Conservation (phyloP, 2,797 vertebrate species). For the Siniperca scherzeri region DNA sequence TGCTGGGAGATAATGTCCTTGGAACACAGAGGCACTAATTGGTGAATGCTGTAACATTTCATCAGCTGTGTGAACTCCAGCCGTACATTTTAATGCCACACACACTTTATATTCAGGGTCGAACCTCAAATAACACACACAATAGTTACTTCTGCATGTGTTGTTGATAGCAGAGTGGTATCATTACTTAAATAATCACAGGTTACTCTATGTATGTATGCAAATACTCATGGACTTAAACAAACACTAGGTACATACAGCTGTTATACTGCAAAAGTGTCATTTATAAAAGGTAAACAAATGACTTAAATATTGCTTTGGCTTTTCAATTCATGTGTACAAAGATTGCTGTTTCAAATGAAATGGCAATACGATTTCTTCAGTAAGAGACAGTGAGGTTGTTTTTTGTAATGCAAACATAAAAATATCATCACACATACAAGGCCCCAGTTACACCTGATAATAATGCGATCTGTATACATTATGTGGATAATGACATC, state of each 20-base stretch:
- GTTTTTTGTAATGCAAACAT: background rate
- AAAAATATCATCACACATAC: background rate
- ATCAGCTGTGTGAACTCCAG: slow-evolving; percentile 8
- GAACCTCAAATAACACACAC: background rate
- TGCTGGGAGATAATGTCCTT: slow-evolving; percentile 27
- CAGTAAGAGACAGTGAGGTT: background rate
- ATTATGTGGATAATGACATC: too few relatives aligned
- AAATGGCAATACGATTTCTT: background rate
- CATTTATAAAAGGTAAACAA: slow-evolving; percentile 1
- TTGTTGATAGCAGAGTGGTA: background rate
- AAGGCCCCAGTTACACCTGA: background rate
- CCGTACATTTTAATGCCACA: slow-evolving; percentile 4
- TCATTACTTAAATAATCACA: slow-evolving; percentile 3
- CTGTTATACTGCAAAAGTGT: background rate
- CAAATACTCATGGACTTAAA: background rate
- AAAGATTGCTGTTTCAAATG: background rate
- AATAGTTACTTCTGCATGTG: background rate
- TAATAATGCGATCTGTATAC: too few relatives aligned
- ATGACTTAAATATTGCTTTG: background rate
- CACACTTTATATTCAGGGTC: background rate
- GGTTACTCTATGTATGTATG: background rate
- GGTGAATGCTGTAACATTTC: slow-evolving; percentile 14
- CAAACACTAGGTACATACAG: background rate
- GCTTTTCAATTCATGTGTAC: background rate
- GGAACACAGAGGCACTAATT: slow-evolving; percentile 42